These are phyloP conservation scores for Eretmochelys imbricata DNA, from an alignment of 2,113 vertebrate genomes.

Conservation along the genomic window DNA sequence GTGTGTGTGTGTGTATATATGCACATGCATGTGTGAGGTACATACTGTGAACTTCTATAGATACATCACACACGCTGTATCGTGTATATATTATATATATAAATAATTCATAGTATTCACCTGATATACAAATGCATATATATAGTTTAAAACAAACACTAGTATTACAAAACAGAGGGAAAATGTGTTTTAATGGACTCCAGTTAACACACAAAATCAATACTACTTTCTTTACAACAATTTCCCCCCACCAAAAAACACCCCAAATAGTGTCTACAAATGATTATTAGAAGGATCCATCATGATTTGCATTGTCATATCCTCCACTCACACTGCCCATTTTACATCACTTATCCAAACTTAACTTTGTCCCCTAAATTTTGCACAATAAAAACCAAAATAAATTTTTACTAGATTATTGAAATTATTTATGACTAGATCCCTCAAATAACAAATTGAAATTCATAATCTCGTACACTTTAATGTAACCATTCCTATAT, in stretches of 20 bases:
- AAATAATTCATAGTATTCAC: too few species aligned
- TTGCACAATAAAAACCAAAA: background rate
- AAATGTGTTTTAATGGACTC: background rate
- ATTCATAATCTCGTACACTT: background rate
- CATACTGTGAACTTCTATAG: background rate
- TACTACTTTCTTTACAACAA: background rate
- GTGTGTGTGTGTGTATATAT: fast-evolving
- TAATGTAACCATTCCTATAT: background rate
- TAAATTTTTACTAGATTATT: background rate
- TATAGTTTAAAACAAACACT: background rate
- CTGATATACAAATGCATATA: background rate
- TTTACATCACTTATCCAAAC: background rate
- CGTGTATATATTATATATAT: background rate
- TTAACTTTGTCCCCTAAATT: background rate
- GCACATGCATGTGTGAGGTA: background rate
- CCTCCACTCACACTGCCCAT: background rate
- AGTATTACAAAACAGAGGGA: background rate
- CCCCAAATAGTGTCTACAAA: background rate
- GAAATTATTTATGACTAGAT: background rate
- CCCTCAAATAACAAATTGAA: background rate
- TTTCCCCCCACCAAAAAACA: background rate
- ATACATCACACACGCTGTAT: background rate
- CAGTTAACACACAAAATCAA: background rate
- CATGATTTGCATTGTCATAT: background rate
- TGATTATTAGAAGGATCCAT: background rate